A percentile compares a stretch with the other conserved stretches of the same genome.
Conservation (phyloP, 92 coral and sea anemone species). For the Parazoanthus swiftii region DNA sequence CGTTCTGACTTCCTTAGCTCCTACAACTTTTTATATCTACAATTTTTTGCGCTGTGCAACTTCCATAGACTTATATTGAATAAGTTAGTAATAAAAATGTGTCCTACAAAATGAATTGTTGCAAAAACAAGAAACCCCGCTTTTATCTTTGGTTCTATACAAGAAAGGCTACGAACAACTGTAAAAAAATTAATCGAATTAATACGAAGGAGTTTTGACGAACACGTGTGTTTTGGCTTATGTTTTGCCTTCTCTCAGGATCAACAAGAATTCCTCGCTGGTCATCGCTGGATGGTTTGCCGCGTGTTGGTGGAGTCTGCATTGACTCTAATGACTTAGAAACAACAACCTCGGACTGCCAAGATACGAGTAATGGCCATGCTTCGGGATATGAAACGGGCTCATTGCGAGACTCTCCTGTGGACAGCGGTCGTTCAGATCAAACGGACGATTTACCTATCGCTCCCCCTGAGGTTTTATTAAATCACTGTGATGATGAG, state of each 20-base stretch:
- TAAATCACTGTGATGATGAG: conserved; percentile 47
- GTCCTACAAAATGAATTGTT: no score
- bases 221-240: background rate
- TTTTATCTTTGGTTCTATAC: no score
- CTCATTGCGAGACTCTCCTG: conserved; percentile 67
- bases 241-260: conserved; percentile 31
- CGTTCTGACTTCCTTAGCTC: no score
- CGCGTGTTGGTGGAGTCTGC: conserved; percentile 87
- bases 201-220: background rate
- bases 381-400: conserved; percentile 53
- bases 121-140: no score
- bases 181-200: no score
- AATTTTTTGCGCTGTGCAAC: no score
- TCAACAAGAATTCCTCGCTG: conserved; percentile 76
- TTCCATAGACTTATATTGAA: no score
- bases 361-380: conserved; percentile 46
- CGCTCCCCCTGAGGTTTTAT: conserved; percentile 41
- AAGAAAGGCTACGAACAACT: no score
- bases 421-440: conserved; percentile 53
- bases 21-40: no score
- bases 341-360: conserved; percentile 56
- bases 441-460: conserved; percentile 43
- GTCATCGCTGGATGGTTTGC: conserved; percentile 94
- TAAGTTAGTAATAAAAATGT: no score
- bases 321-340: conserved; percentile 57